phyloP scores from a whole-genome alignment of 2,888 invertebrate species.

The Dioctria linearis region DNA sequence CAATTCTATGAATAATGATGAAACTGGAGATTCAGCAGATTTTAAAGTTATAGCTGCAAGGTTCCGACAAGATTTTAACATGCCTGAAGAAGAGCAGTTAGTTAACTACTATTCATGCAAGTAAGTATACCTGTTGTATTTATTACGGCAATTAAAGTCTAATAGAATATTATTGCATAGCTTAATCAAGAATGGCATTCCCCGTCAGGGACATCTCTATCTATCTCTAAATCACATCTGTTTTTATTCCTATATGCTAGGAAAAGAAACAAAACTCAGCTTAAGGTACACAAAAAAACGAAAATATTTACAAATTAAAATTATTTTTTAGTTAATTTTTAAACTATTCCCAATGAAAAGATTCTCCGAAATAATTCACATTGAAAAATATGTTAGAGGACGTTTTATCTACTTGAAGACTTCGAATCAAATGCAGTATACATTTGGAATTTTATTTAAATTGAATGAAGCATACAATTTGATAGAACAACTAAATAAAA shows the following conservation, averaged over 20 bases:
- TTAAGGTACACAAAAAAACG: conserved; percentile 80
- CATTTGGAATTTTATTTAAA: conserved; percentile 92
- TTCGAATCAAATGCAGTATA: conserved; percentile 84
- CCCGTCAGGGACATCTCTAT: conserved; percentile 97
- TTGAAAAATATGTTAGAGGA: conserved; percentile 78
- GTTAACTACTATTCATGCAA: conserved; percentile 96
- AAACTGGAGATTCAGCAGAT: conserved; percentile 67
- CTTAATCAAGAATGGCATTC: conserved; percentile 93
- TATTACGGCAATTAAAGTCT: neutral
- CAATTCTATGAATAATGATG: conserved; percentile 69
- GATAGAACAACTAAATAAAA: conserved; percentile 96
- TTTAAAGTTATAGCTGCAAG: conserved; percentile 87
- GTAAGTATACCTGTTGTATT: conserved; percentile 73
- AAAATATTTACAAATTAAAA: neutral
- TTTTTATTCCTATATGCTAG: conserved; percentile 95
- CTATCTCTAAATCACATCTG: conserved; percentile 96
- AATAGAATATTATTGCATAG: conserved; percentile 73
- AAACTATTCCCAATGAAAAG: conserved; percentile 67
- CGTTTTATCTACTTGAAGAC: conserved; percentile 88
- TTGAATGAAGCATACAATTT: conserved; percentile 91
- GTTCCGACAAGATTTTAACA: conserved; percentile 89
- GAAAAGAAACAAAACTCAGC: conserved; percentile 89
- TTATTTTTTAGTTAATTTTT: neutral
- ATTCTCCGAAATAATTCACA: conserved; percentile 83
- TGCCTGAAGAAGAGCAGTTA: conserved; percentile 94